Conservation (phyloP, 2,797 vertebrate species). For the Danio tinwini region DNA sequence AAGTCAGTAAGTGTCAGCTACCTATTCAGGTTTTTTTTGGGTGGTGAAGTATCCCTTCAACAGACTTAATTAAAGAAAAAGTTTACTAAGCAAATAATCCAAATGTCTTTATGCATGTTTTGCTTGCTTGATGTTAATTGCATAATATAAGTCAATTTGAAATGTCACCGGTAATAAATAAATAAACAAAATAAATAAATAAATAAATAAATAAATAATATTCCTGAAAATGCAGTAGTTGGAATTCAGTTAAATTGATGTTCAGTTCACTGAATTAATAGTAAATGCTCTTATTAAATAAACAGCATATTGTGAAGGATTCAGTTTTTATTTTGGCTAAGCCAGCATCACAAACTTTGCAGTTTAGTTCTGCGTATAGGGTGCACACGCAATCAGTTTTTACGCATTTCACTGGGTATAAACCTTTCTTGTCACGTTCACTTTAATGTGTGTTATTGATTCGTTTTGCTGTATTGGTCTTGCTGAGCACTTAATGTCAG, state of each 20-base stretch:
- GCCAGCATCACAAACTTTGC: background rate
- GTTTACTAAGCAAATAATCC: no score
- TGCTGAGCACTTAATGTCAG: constrained; percentile 33
- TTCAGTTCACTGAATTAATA: background rate
- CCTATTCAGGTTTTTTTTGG: no score
- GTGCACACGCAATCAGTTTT: background rate
- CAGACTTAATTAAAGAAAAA: no score
- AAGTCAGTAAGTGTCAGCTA: no score
- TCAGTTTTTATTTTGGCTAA: background rate
- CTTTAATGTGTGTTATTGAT: constrained; percentile 36
- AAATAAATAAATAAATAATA: no score
- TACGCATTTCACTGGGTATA: background rate
- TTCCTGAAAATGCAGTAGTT: no score
- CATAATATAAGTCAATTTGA: no score
- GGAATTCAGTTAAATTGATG: background rate
- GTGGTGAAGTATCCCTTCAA: no score
- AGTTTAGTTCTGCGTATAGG: background rate
- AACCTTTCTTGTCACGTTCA: background rate
- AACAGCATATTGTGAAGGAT: background rate
- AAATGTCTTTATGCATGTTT: no score
- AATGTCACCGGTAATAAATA: no score
- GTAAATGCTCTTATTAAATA: background rate
- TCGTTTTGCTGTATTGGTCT: constrained; percentile 10
- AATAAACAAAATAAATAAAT: no score
- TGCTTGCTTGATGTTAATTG: no score